Evolutionary conservation across 2,888 invertebrate species (phyloP), one percentile per base, ranked within the genome.

Genomic region (Trachelus iudaicus): DNA sequence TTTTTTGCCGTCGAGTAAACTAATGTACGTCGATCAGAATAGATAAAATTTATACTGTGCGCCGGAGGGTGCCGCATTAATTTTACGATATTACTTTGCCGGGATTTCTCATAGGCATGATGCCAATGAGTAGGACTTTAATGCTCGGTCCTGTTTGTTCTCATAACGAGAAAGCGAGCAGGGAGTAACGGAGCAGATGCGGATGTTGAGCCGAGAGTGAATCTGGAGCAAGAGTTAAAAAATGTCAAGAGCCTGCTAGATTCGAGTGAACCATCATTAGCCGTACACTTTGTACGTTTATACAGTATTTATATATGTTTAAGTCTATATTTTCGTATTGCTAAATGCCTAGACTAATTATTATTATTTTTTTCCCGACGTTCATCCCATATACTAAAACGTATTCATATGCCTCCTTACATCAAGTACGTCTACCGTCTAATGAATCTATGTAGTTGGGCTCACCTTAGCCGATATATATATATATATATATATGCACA

Each of bases 321-420:
- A 3, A 35, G 35, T 35, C 12, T 35, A 35, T 35, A 35, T 56
- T 23, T 23, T 56, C 2, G 23, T 23, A 73, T 80, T 80, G 80
- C 76, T 80, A 81, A 81, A 75, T 78, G 73, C 81, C 35, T 76
- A 69, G 74, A 76, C 81, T 79, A 77, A 79, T 77, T 79, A 79
- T 76, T 76, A 73, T 76, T 76, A 56, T 23, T 23, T 23, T 6
- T 6, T 56, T 23, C 9, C 4, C 23, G 3, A 56, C 23, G 23
- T 56, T 23, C 56, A 23, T 56, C 56, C 23, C 23, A 9, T 9
- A 23, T 9, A 23, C 9, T 23, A 56, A 23, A 15, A 6, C 15
- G 2, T 23, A 9, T 56, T 15, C 23, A 0, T 23, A 56, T 0
- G 9, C 9, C 23, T 56, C 23, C 56, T 9, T 56, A 23, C 9